These are phyloP conservation scores for Protonibea diacanthus DNA, from an alignment of 2,797 vertebrate genomes.

Conservation along the genomic window DNA sequence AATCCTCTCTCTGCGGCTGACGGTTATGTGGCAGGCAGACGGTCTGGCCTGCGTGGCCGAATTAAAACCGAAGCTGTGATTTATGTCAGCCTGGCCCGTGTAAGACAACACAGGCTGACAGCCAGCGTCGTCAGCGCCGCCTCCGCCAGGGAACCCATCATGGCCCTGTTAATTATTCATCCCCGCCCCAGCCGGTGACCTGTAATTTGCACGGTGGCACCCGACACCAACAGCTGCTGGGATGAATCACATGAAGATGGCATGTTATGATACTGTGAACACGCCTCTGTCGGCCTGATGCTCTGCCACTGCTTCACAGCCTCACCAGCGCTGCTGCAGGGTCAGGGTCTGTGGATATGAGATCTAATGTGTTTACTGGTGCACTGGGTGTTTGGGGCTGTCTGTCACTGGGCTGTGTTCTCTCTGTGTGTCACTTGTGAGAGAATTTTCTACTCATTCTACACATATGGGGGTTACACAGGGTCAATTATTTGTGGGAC, in stretches of 20 bases:
- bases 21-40: slow-evolving; percentile 23
- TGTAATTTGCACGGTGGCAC: slow-evolving; percentile 36
- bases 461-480: no score
- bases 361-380: slow-evolving; percentile 8
- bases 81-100: slow-evolving; percentile 39
- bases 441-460: no score
- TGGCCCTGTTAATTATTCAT: slow-evolving; percentile 50
- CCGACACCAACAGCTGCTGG: slow-evolving; percentile 34
- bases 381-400: not conserved
- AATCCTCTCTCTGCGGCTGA: slow-evolving; percentile 9
- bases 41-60: not conserved
- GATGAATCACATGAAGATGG: slow-evolving; percentile 24
- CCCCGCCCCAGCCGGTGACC: slow-evolving; percentile 35
- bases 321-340: slow-evolving; percentile 33
- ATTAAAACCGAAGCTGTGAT: slow-evolving; percentile 36
- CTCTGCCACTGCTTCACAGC: slow-evolving; percentile 38
- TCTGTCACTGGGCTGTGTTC: not conserved
- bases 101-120: slow-evolving; percentile 39
- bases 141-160: slow-evolving; percentile 29
- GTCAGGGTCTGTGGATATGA: not conserved
- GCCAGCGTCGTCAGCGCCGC: slow-evolving; percentile 10
- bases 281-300: slow-evolving; percentile 9
- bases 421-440: not conserved
- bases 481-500: no score
- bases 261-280: slow-evolving; percentile 32